Evolutionary conservation across 37 sponge, comb jelly and placozoan genomes (phyloP), one percentile per base, ranked within the genome.

Genomic region (Hexactinellida sp.): DNA sequence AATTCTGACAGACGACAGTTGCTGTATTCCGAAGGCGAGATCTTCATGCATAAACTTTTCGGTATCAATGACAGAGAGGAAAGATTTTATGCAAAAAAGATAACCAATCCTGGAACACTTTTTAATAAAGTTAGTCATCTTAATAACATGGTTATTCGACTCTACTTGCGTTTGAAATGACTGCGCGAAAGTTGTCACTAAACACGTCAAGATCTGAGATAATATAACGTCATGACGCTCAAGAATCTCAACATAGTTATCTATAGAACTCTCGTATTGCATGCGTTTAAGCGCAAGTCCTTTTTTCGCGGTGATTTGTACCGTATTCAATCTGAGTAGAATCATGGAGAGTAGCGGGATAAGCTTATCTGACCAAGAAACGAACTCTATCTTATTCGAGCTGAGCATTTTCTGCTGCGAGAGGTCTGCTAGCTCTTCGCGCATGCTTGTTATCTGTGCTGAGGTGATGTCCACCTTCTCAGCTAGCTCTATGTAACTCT

Each of bases 101-200:
- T 63, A 63, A 7, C 76, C 76, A 25, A 63, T 63, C 19, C 76
- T 10, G 34, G 76, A 21, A 23, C 76, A 63, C 30, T 63, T 63
- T n/a, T 63, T n/a, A 63, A 63, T 10, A 23, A 63, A 63, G 5
- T 3, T 32, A 5, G 76, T 63, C 76, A 63, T 63, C 34, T 1
- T n/a, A n/a, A 28, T 28, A 3, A 28, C 3, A n/a, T 63, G 76
- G 13, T n/a, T 63, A 23, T 32, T 21, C 21, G 76, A 63, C 13
- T 63, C 76, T 21, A 23, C 76, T 23, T 63, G 76, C 3, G 76
- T 63, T 28, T 63, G 76, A 32, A 63, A 28, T 63, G 76, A 5
- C 76, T 63, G 76, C 30, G 76, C 76, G 76, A 63, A 63, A 63
- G 19, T 63, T 63, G 76, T 63, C 76, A 63, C 76, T 23, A 63